Base-by-base conservation (phyloP, 37 sponge, comb jelly and placozoan genomes). In the Aplysina aerophoba region DNA sequence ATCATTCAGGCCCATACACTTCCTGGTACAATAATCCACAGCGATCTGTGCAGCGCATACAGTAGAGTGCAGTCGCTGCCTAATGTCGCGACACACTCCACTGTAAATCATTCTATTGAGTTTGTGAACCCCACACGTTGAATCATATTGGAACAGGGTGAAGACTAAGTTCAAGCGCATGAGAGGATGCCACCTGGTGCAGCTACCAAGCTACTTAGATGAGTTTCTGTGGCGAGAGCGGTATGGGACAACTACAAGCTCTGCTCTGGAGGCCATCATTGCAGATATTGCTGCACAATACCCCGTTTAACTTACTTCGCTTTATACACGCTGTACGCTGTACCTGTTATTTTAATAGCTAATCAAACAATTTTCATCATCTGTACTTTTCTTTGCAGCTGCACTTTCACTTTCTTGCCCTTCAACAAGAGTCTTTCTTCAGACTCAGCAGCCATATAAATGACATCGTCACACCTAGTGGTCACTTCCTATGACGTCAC, bases 171-270 rank as follows among this genome's bases (percentile, higher is more conserved):
- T 91, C 33, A 93, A 93, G 58, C 36, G 74, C 0, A 93, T 93
- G 94, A 90, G 61, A 35, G 88, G 91, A 24, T 41, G 55, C 62
- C 80, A 87, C 56, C 33, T 4, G 0, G 64, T 15, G 2, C 86
- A 88, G 36, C 74, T 92, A 20, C 87, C 90, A 0, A 39, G 61
- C 28, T 90, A 93, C 59, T 55, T 93, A 55, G 91, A 90, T 72
- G 88, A 93, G 53, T 93, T 90, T 68, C 88, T 93, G 91, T 91
- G 89, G 89, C 34, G 83, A 64, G 94, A 90, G 61, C 56, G 91
- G 24, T 73, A 50, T 25, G 86, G 91, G 13, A 37, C 17, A 16
- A 84, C 80, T 37, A 38, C 35, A 36, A 59, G 55, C 8, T 44
- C 33, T 0, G 68, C 79, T 5, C 41, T 82, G n/a, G 31, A 57